These are phyloP conservation scores for Scaeva pyrastri DNA, from an alignment of 2,888 invertebrate species.

Conservation along the genomic window DNA sequence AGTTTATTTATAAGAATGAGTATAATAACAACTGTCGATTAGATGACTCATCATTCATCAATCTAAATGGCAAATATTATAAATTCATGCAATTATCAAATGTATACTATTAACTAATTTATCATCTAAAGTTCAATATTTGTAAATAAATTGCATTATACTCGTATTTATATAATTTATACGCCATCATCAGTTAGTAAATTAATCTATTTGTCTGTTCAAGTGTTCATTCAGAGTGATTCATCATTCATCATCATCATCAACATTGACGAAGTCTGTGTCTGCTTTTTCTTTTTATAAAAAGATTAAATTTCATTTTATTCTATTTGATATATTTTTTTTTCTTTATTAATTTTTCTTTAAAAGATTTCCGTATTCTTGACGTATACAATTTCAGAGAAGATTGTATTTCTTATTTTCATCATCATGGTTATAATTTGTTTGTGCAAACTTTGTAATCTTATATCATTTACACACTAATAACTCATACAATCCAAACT, in stretches of 20 bases:
- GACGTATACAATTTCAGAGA: neutral
- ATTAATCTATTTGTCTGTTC: constrained; percentile 16
- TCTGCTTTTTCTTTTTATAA: neutral
- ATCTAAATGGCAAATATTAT: too few relatives aligned
- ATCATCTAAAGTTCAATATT: neutral
- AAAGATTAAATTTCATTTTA: neutral
- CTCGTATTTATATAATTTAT: neutral
- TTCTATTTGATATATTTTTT: too few relatives aligned
- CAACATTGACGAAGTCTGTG: neutral
- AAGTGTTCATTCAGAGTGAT: constrained; percentile 21
- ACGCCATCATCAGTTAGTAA: neutral
- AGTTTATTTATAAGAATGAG: too few relatives aligned
- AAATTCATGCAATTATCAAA: neutral
- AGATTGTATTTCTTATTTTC: constrained; percentile 8
- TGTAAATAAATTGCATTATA: constrained; percentile 8
- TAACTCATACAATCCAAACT: neutral
- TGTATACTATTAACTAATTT: neutral
- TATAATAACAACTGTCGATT: too few relatives aligned
- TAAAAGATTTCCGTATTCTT: constrained; percentile 27
- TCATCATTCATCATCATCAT: constrained; percentile 1
- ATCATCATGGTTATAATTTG: neutral
- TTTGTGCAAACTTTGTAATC: constrained; percentile 9
- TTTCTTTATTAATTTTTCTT: neutral
- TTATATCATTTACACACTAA: neutral
- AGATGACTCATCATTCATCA: neutral